Conservation (phyloP, 2,888 invertebrate species). For the Epinotia ramella region DNA sequence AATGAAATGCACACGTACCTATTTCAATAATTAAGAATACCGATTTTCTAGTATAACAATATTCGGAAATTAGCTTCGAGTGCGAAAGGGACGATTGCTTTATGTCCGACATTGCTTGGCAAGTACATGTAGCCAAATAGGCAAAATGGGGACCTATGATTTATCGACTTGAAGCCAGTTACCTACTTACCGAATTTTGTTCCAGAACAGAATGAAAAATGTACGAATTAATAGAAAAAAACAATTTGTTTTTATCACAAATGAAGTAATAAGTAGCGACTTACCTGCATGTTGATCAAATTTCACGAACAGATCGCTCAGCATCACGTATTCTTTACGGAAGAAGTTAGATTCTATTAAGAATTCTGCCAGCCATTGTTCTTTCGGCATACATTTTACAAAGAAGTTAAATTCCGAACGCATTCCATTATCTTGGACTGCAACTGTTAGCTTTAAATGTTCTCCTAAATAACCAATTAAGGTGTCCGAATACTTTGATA, state of each 20-base stretch:
- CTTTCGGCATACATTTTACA: conserved; percentile 85
- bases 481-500: conserved; percentile 64
- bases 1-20: background rate
- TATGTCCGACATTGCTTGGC: no score
- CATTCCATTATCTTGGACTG: conserved; percentile 53
- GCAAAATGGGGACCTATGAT: no score
- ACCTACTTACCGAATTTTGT: no score
- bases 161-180: no score
- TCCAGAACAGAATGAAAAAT: no score
- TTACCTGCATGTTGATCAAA: conserved; percentile 66
- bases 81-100: no score
- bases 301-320: conserved; percentile 65
- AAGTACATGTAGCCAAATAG: no score
- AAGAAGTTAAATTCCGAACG: conserved; percentile 76
- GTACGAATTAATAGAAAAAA: no score
- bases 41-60: no score
- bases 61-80: no score
- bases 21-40: no score
- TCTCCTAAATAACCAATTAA: conserved; percentile 74
- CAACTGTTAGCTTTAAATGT: conserved; percentile 66
- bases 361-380: conserved; percentile 74
- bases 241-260: background rate
- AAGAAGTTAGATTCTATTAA: conserved; percentile 67
- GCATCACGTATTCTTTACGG: conserved; percentile 69
- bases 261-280: conserved; percentile 13